Evolutionary conservation across 1,140 invertebrate genomes (phyloP).

Genomic region (Nylanderia fulva): DNA sequence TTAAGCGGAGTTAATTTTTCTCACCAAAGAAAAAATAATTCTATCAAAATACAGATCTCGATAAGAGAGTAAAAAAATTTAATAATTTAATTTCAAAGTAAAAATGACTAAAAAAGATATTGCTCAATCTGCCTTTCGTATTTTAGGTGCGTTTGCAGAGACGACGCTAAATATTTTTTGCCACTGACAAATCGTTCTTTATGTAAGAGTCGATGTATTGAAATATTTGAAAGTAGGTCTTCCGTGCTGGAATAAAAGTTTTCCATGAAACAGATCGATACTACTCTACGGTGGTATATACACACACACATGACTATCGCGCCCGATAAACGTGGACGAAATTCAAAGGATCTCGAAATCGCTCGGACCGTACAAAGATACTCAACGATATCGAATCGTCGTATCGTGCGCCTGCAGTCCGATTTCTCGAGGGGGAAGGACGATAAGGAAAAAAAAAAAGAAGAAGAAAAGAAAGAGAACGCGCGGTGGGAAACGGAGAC

Average conservation of each 20-base stretch:
- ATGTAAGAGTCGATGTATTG: constrained; percentile 42
- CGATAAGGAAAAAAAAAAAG: constrained; percentile 4
- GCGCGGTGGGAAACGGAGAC: constrained; percentile 52
- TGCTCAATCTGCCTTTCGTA: background rate
- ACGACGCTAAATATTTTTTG: constrained; percentile 48
- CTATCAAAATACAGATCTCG: background rate
- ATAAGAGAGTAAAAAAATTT: background rate
- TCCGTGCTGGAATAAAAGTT: constrained; percentile 59
- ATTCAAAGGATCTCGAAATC: constrained; percentile 68
- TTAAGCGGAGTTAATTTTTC: background rate
- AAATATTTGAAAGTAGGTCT: constrained; percentile 40
- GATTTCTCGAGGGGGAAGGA: constrained; percentile 31
- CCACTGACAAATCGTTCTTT: background rate
- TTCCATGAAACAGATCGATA: constrained; percentile 37
- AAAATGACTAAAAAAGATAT: background rate
- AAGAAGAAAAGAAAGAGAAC: background rate
- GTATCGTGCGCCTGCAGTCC: constrained; percentile 52
- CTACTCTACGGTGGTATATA: constrained; percentile 12
- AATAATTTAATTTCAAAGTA: background rate
- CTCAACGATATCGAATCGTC: constrained; percentile 64
- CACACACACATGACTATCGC: constrained; percentile 62
- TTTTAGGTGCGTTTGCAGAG: background rate
- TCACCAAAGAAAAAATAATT: background rate
- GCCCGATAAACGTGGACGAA: constrained; percentile 48
- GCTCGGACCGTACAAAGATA: constrained; percentile 48